Base-by-base conservation (phyloP, 1,140 invertebrate genomes). In the Nautilus pompilius region DNA sequence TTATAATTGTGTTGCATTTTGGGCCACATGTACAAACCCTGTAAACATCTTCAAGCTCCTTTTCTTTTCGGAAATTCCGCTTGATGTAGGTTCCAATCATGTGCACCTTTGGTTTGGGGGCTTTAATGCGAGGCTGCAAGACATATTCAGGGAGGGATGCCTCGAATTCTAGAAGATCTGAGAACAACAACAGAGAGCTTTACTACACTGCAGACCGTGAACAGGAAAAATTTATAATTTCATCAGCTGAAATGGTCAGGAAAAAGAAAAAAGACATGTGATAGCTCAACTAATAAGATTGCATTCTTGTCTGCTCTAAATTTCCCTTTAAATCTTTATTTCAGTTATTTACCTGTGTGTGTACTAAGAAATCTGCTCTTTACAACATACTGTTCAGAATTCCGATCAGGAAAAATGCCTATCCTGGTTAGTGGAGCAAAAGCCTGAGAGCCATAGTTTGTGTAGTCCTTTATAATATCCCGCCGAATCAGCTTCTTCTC, bases 381-480 rank as follows among this genome's bases (percentile, higher is more conserved):
- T 0, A 82, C 79, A 5, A 80, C 69, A 68, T 76, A 83, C 60
- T 82, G 75, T 60, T 83, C 81, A 33, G 82, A 81, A 41, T 75
- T 75, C 10, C 77, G 68, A 56, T 84, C 82, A 4, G 80, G 62
- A 66, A 83, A 84, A 29, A 82, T 74, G 6, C 82, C 83, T 29
- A 81, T 72, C 17, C 83, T 58, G 5, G 81, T 83, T 28, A 81
- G 65, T 15, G 83, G 83, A 8, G 82, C 82, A 67, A 81, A 84
- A 1, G 75, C 71, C 66, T 82, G 78, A 8, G 80, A 82, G 24
- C 71, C 75, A 63, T 65, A 75, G 33, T 77, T 67, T 2, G 73
- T 48, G 64, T 78, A 83, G 1, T 84, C 81, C 0, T 76, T 54
- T 55, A 81, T 77, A 3, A 83, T 71, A 45, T 82, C 74, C 5